A percentile compares a stretch with the other conserved stretches of the same genome.
These are phyloP conservation scores for Acomys russatus DNA, from an alignment of 2,797 vertebrate genomes.

Conservation along the genomic window DNA sequence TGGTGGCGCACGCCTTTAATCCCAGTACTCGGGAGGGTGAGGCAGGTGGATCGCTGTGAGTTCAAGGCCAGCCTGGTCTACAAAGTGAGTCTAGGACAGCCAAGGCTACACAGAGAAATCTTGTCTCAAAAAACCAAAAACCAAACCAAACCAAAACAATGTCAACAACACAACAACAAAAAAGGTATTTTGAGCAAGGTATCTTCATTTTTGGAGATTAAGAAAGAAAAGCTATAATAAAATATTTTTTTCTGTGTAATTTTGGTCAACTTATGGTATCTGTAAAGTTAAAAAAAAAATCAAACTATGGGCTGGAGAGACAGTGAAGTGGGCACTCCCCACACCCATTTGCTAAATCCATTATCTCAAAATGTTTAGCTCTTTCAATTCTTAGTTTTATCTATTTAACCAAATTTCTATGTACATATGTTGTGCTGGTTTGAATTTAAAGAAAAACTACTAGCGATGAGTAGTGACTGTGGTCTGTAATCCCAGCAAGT, in stretches of 20 bases:
- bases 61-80: too few species aligned
- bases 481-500: not conserved
- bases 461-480: not conserved
- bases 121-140: too few species aligned
- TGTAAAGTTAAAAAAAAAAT: not conserved
- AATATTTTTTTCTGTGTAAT: not conserved
- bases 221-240: not conserved
- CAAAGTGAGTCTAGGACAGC: too few species aligned
- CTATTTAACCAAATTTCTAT: conserved; percentile 54
- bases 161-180: not conserved
- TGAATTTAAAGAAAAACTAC: conserved; percentile 39
- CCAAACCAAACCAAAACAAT: not conserved
- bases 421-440: conserved; percentile 26
- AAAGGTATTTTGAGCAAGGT: conserved; percentile 25
- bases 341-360: not conserved
- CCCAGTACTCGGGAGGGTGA: too few species aligned
- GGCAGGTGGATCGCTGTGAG: too few species aligned
- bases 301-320: not conserved
- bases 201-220: conserved; percentile 17
- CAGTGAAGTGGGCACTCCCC: not conserved
- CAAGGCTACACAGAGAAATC: too few species aligned
- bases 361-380: conserved; percentile 42
- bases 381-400: conserved; percentile 52
- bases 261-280: conserved; percentile 32
- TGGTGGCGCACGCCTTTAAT: too few species aligned